Evolutionary conservation across 2,888 invertebrate species (phyloP), one percentile per base, ranked within the genome.

Genomic region (Trichogramma dendrolimi): DNA sequence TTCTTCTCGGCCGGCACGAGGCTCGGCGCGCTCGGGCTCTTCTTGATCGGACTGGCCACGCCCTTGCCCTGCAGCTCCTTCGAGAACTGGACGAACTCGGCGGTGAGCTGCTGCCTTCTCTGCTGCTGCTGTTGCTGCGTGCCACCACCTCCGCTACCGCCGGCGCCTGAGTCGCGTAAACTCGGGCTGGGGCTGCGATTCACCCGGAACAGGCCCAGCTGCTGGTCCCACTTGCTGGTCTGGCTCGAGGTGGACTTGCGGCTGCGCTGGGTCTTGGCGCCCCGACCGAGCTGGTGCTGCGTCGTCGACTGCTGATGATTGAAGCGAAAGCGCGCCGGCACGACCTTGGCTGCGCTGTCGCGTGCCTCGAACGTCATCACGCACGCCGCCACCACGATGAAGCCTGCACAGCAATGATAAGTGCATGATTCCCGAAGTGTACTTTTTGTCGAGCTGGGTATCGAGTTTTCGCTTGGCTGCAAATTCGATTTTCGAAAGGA

Each of bases 331-430:
- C 88, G 84, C 43, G 92, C 92, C 1, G 94, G 94, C 11, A 93
- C 92, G 58, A 96, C 92, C 78, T 91, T 91, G 2, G 95, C 93
- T 0, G 96, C 93, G 65, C 93, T 93, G 80, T 97, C 97, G 4
- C 96, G 86, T 0, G 95, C 94, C 77, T 97, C 97, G 76, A 97
- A 95, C n/a, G 96, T 97, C 91, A 97, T 94, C 58, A 98, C 97
- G 76, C 96, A 96, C 0, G 96, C 95, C 42, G 96, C 94, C 38
- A 97, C 96, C 48, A 97, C 92, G 69, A 96, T 93, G 78, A 97
- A 97, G 47, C 94, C 91, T 92, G 74, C 3, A 73, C 66, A 46
- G 55, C 63, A 27, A 27, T 2, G 39, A 43, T 41, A 8, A 10
- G 8, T n/a, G 14, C 14, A 27, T 27, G 3, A 27, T 27, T 27